Evolutionary conservation across 2,888 invertebrate species (phyloP), one percentile per base, ranked within the genome.

Genomic region (Axea sp.): DNA sequence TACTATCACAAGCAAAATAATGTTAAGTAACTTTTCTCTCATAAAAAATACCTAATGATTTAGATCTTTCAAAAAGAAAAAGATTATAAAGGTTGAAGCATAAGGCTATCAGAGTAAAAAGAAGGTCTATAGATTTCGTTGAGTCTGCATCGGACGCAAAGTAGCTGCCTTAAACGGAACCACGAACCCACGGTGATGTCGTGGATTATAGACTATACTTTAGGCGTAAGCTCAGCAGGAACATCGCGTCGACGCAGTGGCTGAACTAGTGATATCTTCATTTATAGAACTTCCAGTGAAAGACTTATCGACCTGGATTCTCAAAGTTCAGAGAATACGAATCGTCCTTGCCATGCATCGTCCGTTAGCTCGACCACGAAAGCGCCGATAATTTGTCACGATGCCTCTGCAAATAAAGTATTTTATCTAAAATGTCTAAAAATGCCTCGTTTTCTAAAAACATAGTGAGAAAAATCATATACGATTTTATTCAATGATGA

Each of bases 211-310:
- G 31, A 17, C 49, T 12, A 71, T 59, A 33, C 67, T 64, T 24
- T 74, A 57, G 53, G 30, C 55, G 41, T 67, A 60, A 67, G 67
- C 55, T 53, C 59, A 26, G 11, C 41, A 24, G 43, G 22, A 53
- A 41, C 49, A n/a, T 51, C 45, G 39, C 60, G 75, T 53, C 59
- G 55, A 68, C 73, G 51, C 67, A 62, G 60, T 68, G 51, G 69
- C 78, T 75, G 77, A 76, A 55, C 31, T 67, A 73, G 72, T 68
- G 49, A 53, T 77, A 71, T 47, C 43, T 57, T 67, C 74, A 73
- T 73, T 64, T 57, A 64, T 59, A 64, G 65, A 65, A 73, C 59
- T 60, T 51, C 19, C 65, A 65, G 33, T 39, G 57, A 62, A 68
- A 73, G 68, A 73, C 67, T 68, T 73, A 73, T 73, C 68, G 73